These are phyloP conservation scores for Pachyramphus minor DNA, from an alignment of 2,113 vertebrate genomes.

Conservation along the genomic window DNA sequence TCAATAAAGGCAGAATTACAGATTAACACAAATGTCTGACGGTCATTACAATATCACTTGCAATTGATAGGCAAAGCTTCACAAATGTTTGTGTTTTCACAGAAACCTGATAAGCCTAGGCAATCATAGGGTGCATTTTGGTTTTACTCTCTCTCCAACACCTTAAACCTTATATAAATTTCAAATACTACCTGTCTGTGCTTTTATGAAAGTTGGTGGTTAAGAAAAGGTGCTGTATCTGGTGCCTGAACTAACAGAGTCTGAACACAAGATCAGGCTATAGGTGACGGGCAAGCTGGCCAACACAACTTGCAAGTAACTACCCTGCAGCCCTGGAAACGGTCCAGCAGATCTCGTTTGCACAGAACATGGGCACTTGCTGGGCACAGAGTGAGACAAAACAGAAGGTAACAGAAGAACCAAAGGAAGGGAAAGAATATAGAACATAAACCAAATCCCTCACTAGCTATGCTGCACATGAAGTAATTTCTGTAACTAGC, in stretches of 20 bases:
- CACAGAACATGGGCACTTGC: fast-evolving
- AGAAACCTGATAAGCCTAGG: not conserved
- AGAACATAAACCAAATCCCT: not conserved
- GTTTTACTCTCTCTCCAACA: not conserved
- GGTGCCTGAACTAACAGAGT: too few species aligned
- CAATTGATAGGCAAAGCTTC: not conserved
- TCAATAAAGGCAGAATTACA: not conserved
- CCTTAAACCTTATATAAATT: not conserved
- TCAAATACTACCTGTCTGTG: not conserved
- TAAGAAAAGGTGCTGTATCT: not conserved
- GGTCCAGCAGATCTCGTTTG: not conserved
- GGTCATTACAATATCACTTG: not conserved
- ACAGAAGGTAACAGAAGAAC: not conserved
- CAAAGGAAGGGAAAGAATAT: not conserved
- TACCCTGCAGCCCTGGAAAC: not conserved
- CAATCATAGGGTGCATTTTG: not conserved
- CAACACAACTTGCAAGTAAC: not conserved
- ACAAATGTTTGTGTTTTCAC: not conserved
- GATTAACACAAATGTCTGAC: not conserved
- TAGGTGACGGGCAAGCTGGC: fast-evolving
- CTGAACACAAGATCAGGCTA: not conserved
- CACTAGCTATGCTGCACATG: not conserved
- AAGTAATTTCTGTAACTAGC: not conserved
- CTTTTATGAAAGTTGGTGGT: not conserved
- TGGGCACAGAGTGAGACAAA: not conserved